Evolutionary conservation across 2,113 vertebrate species (phyloP).

Genomic region (Sturnus vulgaris): DNA sequence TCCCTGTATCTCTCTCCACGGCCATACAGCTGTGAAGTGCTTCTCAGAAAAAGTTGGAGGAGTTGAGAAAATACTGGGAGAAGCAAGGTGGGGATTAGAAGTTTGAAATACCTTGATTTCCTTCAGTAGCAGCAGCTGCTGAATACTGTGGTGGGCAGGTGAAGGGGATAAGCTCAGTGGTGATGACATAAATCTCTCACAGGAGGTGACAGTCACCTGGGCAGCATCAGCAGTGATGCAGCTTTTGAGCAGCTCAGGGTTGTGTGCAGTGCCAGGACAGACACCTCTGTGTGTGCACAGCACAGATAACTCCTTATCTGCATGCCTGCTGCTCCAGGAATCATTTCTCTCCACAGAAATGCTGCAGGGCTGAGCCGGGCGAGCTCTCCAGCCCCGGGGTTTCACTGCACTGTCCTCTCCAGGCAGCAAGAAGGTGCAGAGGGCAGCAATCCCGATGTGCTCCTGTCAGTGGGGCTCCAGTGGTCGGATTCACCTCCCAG

Average conservation of each 20-base stretch:
- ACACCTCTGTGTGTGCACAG: background rate
- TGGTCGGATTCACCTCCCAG: background rate
- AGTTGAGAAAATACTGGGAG: background rate
- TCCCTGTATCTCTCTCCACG: background rate
- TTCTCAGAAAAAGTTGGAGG: background rate
- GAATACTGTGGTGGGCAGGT: rapidly evolving
- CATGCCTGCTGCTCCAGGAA: background rate
- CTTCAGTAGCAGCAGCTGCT: background rate
- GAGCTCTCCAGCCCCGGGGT: background rate
- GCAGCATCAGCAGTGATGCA: background rate
- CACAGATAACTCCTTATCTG: slow-evolving; percentile 5
- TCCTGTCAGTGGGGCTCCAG: background rate
- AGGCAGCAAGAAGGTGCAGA: background rate
- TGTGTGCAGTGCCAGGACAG: rapidly evolving
- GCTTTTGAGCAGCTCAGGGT: background rate
- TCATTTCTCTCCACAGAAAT: background rate
- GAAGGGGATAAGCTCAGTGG: background rate
- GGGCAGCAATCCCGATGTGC: background rate
- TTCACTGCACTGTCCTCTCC: background rate
- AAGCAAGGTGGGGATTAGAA: background rate
- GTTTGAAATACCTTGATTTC: background rate
- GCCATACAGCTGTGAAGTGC: background rate
- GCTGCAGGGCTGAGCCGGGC: background rate
- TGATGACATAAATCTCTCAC: background rate
- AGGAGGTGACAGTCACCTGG: background rate